phyloP scores from a whole-genome alignment of 2,797 vertebrate species.

The Tinamus major region DNA sequence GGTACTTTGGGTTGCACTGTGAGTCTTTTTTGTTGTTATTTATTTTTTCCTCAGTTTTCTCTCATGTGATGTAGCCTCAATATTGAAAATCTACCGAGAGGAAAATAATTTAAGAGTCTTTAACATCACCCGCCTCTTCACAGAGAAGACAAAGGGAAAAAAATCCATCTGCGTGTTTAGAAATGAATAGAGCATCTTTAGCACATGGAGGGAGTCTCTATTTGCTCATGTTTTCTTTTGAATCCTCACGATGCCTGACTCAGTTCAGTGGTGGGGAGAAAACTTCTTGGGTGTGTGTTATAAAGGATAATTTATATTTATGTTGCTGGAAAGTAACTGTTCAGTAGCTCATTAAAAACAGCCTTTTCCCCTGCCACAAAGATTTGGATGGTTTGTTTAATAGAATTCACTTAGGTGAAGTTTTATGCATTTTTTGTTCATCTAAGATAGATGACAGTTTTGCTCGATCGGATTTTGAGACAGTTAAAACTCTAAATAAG shows the following conservation, averaged over 20 bases:
- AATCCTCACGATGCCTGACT: neutral
- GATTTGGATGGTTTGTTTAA: slow-evolving; percentile 39
- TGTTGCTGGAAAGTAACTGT: neutral
- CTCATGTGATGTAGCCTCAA: neutral
- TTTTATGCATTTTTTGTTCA: slow-evolving; percentile 45
- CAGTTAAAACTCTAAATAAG: slow-evolving; percentile 26
- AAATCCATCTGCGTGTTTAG: neutral
- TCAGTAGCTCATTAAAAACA: slow-evolving; percentile 34
- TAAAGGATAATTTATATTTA: slow-evolving; percentile 18
- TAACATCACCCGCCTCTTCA: neutral
- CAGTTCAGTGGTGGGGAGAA: neutral
- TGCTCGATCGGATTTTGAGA: slow-evolving; percentile 38
- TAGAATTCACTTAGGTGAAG: neutral
- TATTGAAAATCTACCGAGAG: neutral
- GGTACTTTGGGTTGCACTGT: neutral
- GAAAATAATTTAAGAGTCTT: slow-evolving; percentile 15
- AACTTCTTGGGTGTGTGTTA: neutral
- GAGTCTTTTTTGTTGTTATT: neutral
- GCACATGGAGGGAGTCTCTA: neutral
- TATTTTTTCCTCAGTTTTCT: neutral
- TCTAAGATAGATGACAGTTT: slow-evolving; percentile 10
- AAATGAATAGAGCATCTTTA: neutral
- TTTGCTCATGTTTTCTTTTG: slow-evolving; percentile 39
- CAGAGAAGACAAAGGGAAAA: neutral
- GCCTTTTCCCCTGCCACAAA: neutral